These are phyloP conservation scores for Lydus trimaculatus DNA, from an alignment of 2,888 invertebrate species.

Conservation along the genomic window DNA sequence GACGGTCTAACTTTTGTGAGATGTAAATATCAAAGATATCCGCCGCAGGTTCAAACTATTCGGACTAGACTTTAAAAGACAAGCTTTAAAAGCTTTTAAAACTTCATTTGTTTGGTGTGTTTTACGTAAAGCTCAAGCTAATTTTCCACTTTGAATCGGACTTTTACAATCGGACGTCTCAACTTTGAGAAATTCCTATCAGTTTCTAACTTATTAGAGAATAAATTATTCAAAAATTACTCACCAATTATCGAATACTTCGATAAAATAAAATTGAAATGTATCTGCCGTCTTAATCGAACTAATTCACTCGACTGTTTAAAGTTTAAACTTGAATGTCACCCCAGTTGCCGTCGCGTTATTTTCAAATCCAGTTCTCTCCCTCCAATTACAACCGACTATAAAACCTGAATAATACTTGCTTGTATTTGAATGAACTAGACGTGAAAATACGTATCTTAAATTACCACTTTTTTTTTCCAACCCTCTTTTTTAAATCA, in stretches of 20 bases:
- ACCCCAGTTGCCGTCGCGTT: conserved; percentile 11
- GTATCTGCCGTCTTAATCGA: not conserved
- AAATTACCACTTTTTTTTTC: conserved; percentile 6
- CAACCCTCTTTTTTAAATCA: not conserved
- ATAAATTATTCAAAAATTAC: not conserved
- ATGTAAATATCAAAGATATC: not conserved
- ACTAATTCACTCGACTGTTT: not conserved
- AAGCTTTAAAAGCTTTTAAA: not conserved
- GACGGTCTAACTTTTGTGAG: not conserved
- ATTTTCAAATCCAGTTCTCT: conserved; percentile 13
- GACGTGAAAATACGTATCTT: conserved; percentile 8
- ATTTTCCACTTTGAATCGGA: not conserved
- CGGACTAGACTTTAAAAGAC: not conserved
- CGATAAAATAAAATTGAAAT: no score
- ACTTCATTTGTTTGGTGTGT: not conserved
- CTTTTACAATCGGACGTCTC: not conserved
- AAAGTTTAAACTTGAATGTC: not conserved
- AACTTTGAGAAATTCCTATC: not conserved
- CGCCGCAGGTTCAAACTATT: not conserved
- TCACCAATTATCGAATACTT: not conserved
- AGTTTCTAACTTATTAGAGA: not conserved
- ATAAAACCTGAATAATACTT: conserved; percentile 14
- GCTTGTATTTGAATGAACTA: conserved; percentile 12
- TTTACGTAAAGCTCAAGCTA: not conserved
- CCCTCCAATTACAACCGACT: conserved; percentile 24